Base-by-base conservation (phyloP, 1,140 invertebrate species). In the Theocolax elegans region DNA sequence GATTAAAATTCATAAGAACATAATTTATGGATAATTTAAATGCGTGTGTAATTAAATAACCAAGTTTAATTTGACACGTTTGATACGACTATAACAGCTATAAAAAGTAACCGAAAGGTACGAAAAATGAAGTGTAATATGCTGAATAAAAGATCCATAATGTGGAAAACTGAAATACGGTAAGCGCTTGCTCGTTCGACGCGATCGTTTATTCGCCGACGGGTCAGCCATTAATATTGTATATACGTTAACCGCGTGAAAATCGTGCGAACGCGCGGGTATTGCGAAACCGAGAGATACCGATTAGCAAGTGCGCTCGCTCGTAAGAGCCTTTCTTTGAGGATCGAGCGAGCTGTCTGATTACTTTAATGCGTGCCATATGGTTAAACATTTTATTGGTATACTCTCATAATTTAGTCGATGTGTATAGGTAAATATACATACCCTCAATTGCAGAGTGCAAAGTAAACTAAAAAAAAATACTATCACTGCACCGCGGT, bases 141-240 rank as follows among this genome's bases (percentile, higher is more conserved):
- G n/a, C n/a, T n/a, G n/a, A n/a, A n/a, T n/a, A n/a, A n/a, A n/a
- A n/a, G n/a, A n/a, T n/a, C n/a, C n/a, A n/a, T 38, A 29, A 27
- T 35, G 46, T 35, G 46, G 31, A 60, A 63, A 63, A n/a, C 31
- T 65, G 35, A 65, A 65, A 53, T 53, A 40, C 38, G 48, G 35
- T 27, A 53, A 65, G 31, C 35, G 49, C 21, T 29, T 31, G 49
- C 29, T 40, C 35, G 9, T 31, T 35, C 48, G 49, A 65, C 51
- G 40, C 40, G 40, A 56, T 56, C 27, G 46, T 66, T 66, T 66
- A 66, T 58, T 66, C 38, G 40, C 3, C 27, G n/a, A 27, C 46
- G 35, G 12, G 31, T 66, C 12, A 8, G 27, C 23, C 23, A 58
- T 56, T 66, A n/a, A n/a, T 46, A 56, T 29, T 38, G 25, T 60